Evolutionary conservation across 2,113 vertebrate species (phyloP).

Genomic region (Tragelaphus strepsiceros): DNA sequence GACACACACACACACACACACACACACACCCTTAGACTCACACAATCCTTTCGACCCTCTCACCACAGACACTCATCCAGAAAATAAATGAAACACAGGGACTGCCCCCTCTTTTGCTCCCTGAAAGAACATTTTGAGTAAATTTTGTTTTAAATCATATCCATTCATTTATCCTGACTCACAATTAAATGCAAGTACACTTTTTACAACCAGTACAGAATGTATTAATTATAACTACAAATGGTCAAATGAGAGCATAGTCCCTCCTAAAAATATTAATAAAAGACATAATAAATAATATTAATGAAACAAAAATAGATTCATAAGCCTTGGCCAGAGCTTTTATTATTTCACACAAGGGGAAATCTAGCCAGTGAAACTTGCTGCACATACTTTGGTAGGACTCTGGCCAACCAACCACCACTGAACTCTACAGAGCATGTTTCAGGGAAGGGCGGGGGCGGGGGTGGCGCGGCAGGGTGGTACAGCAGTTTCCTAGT

Average conservation of each 20-base stretch:
- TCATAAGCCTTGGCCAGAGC: conserved; percentile 64
- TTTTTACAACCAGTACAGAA: conserved; percentile 82
- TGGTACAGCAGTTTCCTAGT: neutral
- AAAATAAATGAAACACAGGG: conserved; percentile 56
- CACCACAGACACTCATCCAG: conserved; percentile 11
- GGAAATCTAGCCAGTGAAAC: conserved; percentile 54
- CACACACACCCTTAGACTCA: neutral
- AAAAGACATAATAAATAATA: conserved; percentile 81
- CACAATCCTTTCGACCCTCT: neutral
- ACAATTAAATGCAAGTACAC: conserved; percentile 83
- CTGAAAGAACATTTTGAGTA: conserved; percentile 72
- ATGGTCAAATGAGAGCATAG: conserved; percentile 83
- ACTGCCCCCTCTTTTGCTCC: conserved; percentile 51
- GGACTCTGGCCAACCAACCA: conserved; percentile 2
- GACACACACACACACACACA: neutral
- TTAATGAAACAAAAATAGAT: conserved; percentile 78
- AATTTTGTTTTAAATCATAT: conserved; percentile 80
- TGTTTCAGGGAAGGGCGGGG: neutral
- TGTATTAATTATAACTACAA: conserved; percentile 86
- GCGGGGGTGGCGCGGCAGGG: neutral
- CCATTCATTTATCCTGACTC: conserved; percentile 83
- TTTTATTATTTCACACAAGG: conserved; percentile 67
- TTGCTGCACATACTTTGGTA: conserved; percentile 47
- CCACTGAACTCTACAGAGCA: neutral
- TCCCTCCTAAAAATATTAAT: conserved; percentile 83